Evolutionary conservation across 1,140 invertebrate genomes (phyloP).

Genomic region (Himalopsyche phryganea): DNA sequence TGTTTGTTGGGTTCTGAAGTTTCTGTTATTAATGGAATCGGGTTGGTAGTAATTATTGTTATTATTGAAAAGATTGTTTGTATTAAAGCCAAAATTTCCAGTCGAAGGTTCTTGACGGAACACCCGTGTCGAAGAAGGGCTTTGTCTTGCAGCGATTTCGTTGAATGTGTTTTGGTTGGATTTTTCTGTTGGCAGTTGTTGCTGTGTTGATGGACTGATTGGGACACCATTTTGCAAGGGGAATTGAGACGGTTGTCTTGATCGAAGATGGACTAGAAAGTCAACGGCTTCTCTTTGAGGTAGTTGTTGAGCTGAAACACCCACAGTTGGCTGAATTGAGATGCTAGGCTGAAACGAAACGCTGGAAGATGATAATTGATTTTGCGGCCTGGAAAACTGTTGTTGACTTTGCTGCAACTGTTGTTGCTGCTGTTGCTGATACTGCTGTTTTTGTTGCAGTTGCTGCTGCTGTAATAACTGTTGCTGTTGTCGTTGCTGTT

Average conservation of each 20-base stretch:
- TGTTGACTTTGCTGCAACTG: constrained; percentile 35
- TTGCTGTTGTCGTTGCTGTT: constrained; percentile 41
- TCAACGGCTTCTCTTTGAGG: constrained; percentile 51
- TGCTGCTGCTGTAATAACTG: constrained; percentile 38
- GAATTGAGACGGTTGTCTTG: constrained; percentile 43
- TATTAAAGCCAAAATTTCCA: constrained; percentile 58
- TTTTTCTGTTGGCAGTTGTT: constrained; percentile 31
- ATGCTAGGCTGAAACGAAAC: constrained; percentile 53
- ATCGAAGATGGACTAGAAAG: constrained; percentile 46
- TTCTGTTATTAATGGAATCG: constrained; percentile 7
- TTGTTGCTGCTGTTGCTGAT: constrained; percentile 34
- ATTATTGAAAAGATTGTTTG: constrained; percentile 36
- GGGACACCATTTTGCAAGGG: constrained; percentile 48
- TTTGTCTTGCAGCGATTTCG: constrained; percentile 8
- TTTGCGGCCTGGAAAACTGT: constrained; percentile 6
- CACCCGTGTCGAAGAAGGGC: constrained; percentile 44
- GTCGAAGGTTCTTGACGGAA: constrained; percentile 47
- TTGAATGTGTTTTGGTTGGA: constrained; percentile 24
- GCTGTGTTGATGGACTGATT: constrained; percentile 46
- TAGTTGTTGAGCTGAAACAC: constrained; percentile 40
- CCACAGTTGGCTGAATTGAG: constrained; percentile 40
- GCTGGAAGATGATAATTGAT: constrained; percentile 6
- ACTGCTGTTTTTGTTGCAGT: constrained; percentile 34
- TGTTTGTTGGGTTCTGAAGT: constrained; percentile 10
- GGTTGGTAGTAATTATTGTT: constrained; percentile 13